Percentiles rank a stretch among this genome's conserved stretches.
Evolutionary conservation across 2,797 vertebrate genomes (phyloP).

Genomic region (Amblyraja radiata): DNA sequence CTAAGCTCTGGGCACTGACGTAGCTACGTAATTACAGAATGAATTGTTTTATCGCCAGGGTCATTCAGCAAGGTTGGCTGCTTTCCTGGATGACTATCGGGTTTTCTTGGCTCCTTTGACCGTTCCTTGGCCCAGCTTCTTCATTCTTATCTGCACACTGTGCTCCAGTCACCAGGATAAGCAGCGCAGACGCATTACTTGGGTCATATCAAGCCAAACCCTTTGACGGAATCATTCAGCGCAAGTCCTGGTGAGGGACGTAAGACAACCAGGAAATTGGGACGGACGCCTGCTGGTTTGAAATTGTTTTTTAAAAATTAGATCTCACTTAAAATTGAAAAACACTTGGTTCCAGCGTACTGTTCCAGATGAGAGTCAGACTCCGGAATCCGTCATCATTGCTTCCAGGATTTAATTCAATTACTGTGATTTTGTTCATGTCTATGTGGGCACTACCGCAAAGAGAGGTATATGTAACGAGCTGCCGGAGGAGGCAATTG

Average conservation of each 20-base stretch:
- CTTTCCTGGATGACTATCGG: not conserved
- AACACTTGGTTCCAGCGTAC: not conserved
- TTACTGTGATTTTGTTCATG: not conserved
- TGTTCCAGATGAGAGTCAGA: not conserved
- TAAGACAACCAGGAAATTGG: not conserved
- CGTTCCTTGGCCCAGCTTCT: not conserved
- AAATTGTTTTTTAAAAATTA: too few relatives aligned
- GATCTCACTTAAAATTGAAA: not conserved
- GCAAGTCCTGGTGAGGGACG: not conserved
- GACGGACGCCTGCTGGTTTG: not conserved
- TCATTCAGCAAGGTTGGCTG: not conserved
- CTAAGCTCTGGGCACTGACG: not conserved
- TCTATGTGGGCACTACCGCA: too few relatives aligned
- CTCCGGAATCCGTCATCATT: not conserved
- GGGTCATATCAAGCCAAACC: not conserved
- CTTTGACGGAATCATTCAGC: not conserved
- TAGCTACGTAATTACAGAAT: not conserved
- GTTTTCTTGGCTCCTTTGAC: not conserved
- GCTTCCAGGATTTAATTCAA: not conserved
- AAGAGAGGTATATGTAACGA: too few relatives aligned
- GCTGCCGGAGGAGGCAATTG: too few relatives aligned
- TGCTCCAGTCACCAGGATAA: not conserved
- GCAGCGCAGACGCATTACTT: not conserved
- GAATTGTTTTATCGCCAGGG: not conserved
- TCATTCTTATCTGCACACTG: not conserved